phyloP scores from a whole-genome alignment of 1,140 invertebrate species.

The Lucilia sericata region DNA sequence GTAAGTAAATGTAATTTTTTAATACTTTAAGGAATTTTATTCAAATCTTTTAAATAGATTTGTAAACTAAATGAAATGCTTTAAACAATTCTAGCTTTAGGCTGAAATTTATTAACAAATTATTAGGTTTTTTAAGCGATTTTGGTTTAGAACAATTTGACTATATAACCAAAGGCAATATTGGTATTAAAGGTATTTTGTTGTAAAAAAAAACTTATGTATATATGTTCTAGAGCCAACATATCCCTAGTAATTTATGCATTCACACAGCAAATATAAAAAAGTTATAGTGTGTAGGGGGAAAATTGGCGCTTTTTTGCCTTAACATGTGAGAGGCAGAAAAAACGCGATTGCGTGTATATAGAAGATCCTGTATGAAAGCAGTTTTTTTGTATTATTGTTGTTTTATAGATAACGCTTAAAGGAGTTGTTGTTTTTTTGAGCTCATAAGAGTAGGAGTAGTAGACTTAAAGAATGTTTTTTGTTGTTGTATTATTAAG shows the following conservation, averaged over 20 bases:
- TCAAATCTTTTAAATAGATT: too few species aligned
- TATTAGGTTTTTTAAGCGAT: too few species aligned
- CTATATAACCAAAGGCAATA: too few species aligned
- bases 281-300: not conserved
- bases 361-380: conserved; percentile 1
- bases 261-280: not conserved
- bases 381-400: conserved; percentile 17
- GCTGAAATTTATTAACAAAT: too few species aligned
- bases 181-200: too few species aligned
- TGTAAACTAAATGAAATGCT: too few species aligned
- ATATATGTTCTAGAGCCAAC: not conserved
- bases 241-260: conserved; percentile 25
- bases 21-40: too few species aligned
- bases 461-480: not conserved
- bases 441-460: not conserved
- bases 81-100: too few species aligned
- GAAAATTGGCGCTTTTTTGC: not conserved
- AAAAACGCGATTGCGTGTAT: conserved; percentile 26
- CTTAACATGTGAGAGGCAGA: not conserved
- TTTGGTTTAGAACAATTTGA: too few species aligned
- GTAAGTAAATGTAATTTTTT: too few species aligned
- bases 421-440: conserved; percentile 11
- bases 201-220: not conserved
- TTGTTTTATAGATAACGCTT: conserved; percentile 30
- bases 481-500: conserved; percentile 5